Conservation (phyloP, 1,140 invertebrate genomes). For the Euborellia annulipes region DNA sequence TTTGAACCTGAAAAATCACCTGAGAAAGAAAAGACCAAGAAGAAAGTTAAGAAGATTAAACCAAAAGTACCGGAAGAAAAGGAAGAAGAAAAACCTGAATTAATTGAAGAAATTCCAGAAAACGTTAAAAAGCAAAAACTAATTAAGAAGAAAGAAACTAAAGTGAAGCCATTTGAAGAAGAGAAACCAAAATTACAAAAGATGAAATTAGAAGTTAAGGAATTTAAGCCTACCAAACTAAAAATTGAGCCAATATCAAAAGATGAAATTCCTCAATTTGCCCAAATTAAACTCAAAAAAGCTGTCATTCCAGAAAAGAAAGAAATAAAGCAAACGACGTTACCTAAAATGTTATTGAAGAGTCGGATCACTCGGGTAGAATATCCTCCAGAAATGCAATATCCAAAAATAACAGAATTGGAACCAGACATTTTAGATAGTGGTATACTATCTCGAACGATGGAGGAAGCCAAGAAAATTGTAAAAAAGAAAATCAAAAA, state of each 20-base stretch:
- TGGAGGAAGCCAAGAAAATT: constrained; percentile 45
- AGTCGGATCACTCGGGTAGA: constrained; percentile 38
- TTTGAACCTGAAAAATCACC: constrained; percentile 12
- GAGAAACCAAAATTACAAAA: constrained; percentile 8
- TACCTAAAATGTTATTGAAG: constrained; percentile 46
- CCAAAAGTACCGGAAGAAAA: neutral
- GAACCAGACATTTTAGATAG: constrained; percentile 26
- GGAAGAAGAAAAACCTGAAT: too few species aligned
- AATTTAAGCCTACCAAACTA: constrained; percentile 17
- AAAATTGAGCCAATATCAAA: constrained; percentile 16
- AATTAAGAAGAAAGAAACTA: constrained; percentile 3
- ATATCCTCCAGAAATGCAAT: constrained; percentile 30
- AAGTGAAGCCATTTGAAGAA: constrained; percentile 1
- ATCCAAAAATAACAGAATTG: constrained; percentile 16
- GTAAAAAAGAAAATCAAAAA: constrained; percentile 37
- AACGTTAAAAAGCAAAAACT: constrained; percentile 3
- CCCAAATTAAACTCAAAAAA: constrained; percentile 46
- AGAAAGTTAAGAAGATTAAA: constrained; percentile 10
- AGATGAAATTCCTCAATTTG: constrained; percentile 35
- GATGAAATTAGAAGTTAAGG: constrained; percentile 16
- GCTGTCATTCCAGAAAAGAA: constrained; percentile 30
- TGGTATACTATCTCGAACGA: constrained; percentile 49
- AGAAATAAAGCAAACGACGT: constrained; percentile 27
- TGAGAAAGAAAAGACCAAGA: constrained; percentile 20
- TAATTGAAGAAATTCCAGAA: neutral